Conservation (phyloP, 2,113 vertebrate species). For the Solea senegalensis region DNA sequence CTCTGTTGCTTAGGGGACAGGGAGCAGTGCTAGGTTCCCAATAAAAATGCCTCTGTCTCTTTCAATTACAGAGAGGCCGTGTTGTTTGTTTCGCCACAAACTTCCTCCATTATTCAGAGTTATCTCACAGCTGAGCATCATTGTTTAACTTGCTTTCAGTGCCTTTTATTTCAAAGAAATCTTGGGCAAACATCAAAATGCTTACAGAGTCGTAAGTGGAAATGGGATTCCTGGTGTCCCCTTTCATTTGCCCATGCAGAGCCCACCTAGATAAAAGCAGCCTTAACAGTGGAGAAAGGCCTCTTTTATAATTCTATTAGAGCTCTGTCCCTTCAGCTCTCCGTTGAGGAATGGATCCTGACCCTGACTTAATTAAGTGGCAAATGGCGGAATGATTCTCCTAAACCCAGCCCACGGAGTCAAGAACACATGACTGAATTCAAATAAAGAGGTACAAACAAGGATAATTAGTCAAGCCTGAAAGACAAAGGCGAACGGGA, state of each 20-base stretch:
- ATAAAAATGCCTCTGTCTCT: slow-evolving; percentile 64
- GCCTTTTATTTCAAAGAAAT: slow-evolving; percentile 34
- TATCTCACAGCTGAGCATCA: slow-evolving; percentile 27
- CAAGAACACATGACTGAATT: slow-evolving; percentile 84
- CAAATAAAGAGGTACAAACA: slow-evolving; percentile 85
- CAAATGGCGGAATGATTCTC: slow-evolving; percentile 84
- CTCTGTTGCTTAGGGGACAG: slow-evolving; percentile 81
- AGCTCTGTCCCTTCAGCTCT: slow-evolving; percentile 66
- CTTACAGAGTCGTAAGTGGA: slow-evolving; percentile 43
- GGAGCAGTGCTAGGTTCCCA: slow-evolving; percentile 53
- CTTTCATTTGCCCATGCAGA: slow-evolving; percentile 66
- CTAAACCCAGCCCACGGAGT: slow-evolving; percentile 79
- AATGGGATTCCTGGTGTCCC: slow-evolving; percentile 66
- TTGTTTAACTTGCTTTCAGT: slow-evolving; percentile 18
- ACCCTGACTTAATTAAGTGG: slow-evolving; percentile 84
- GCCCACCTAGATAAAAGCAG: slow-evolving; percentile 61
- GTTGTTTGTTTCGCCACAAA: slow-evolving; percentile 15
- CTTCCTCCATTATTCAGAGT: slow-evolving; percentile 11
- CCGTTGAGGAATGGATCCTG: slow-evolving; percentile 77
- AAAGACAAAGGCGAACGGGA: slow-evolving; percentile 79
- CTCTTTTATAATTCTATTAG: slow-evolving; percentile 78
- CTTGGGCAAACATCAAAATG: slow-evolving; percentile 54
- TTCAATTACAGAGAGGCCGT: slow-evolving; percentile 31
- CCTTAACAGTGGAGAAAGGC: slow-evolving; percentile 67
- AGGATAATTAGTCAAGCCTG: slow-evolving; percentile 85